phyloP scores from a whole-genome alignment of 2,888 invertebrate genomes.

The Drosophila lacicola region DNA sequence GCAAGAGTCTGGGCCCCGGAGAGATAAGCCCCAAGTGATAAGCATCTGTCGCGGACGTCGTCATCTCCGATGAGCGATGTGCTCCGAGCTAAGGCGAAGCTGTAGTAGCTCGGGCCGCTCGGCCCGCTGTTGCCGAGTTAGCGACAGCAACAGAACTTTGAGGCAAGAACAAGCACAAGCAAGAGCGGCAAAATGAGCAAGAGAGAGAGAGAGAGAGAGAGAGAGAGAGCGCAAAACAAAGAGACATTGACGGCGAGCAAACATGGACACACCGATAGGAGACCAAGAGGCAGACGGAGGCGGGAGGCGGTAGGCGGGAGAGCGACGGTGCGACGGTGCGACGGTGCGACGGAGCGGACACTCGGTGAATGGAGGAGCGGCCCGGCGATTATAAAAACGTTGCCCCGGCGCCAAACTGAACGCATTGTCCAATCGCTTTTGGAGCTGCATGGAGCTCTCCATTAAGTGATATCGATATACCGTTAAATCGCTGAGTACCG shows the following conservation, averaged over 20 bases:
- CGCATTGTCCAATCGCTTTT: constrained; percentile 79
- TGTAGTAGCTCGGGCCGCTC: constrained; percentile 19
- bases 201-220: constrained; percentile 3
- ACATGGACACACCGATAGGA: constrained; percentile 24
- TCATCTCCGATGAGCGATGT: constrained; percentile 11
- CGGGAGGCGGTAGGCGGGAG: background rate
- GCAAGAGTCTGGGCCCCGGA: constrained; percentile 27
- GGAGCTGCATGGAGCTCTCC: constrained; percentile 78
- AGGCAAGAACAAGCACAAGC: background rate
- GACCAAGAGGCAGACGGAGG: background rate
- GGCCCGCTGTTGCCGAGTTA: constrained; percentile 35
- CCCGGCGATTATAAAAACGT: constrained; percentile 67
- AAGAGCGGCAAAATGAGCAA: background rate
- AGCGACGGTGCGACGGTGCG: constrained; percentile 9
- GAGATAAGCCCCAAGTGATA: constrained; percentile 53
- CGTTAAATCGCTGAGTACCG: constrained; percentile 47
- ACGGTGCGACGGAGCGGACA: constrained; percentile 17
- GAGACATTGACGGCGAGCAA: constrained; percentile 43
- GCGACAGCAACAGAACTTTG: constrained; percentile 18
- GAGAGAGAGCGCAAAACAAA: constrained; percentile 30
- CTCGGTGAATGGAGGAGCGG: constrained; percentile 37
- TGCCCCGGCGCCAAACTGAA: constrained; percentile 61
- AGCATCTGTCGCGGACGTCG: constrained; percentile 30
- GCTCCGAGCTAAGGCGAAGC: constrained; percentile 14
- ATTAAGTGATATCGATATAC: constrained; percentile 61